Percentiles rank a stretch among this genome's conserved stretches.
These are phyloP conservation scores for Sinocyclocheilus maitianheensis DNA, from an alignment of 2,113 vertebrate species.

Conservation along the genomic window DNA sequence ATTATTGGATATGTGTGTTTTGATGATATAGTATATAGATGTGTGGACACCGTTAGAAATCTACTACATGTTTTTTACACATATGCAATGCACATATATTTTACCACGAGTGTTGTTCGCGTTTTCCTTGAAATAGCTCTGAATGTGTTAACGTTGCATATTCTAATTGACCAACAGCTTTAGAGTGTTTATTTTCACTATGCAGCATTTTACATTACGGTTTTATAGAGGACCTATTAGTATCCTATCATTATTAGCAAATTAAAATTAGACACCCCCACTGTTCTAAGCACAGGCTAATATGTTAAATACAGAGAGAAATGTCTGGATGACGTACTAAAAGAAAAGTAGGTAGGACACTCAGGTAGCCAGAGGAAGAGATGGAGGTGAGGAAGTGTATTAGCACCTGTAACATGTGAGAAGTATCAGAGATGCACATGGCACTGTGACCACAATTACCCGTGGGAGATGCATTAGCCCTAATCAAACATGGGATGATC, in stretches of 20 bases:
- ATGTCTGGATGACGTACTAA: constrained; percentile 1
- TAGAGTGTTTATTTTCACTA: neutral
- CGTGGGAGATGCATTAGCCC: neutral
- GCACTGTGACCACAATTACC: constrained; percentile 31
- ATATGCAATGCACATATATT: neutral
- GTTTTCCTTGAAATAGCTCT: neutral
- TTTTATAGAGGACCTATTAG: neutral
- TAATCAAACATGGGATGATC: constrained; percentile 7
- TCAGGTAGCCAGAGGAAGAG: neutral
- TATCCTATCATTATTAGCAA: neutral
- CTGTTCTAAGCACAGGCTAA: neutral
- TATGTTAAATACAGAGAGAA: neutral
- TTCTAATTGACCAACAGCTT: neutral
- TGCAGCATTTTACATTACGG: neutral
- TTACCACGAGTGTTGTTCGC: neutral
- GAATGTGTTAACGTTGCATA: neutral
- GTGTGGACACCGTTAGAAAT: too few species aligned
- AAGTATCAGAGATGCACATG: constrained; percentile 38
- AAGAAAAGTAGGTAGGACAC: neutral
- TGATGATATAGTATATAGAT: too few species aligned
- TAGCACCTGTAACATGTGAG: constrained; percentile 50
- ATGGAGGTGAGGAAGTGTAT: constrained; percentile 52
- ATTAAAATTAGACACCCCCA: neutral
- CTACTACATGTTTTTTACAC: too few species aligned
- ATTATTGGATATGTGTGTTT: too few species aligned